phyloP scores from a whole-genome alignment of 2,888 invertebrate species.

The Philaethria dido region DNA sequence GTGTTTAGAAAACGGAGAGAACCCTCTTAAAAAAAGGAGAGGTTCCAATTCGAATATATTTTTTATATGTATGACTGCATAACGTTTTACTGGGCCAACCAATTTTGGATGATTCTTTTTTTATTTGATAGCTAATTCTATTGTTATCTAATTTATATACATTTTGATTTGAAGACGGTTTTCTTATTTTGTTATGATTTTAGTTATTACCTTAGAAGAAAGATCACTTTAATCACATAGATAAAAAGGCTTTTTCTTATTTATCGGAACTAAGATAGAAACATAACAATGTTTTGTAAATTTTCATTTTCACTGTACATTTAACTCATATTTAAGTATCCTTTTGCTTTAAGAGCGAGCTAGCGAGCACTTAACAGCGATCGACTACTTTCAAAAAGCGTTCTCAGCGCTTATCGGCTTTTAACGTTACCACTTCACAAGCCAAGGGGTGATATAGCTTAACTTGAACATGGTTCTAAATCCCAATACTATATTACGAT shows the following conservation, averaged over 20 bases:
- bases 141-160: too few relatives aligned
- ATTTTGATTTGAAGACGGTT: too few relatives aligned
- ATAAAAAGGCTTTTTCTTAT: background rate
- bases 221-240: background rate
- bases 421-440: slow-evolving; percentile 55
- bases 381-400: slow-evolving; percentile 66
- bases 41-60: too few relatives aligned
- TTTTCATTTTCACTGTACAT: slow-evolving; percentile 25
- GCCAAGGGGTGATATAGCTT: slow-evolving; percentile 36
- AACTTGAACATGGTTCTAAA: slow-evolving; percentile 31
- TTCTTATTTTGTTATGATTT: too few relatives aligned
- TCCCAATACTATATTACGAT: slow-evolving; percentile 20
- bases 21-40: too few relatives aligned
- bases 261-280: too few relatives aligned
- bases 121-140: too few relatives aligned
- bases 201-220: too few relatives aligned
- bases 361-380: slow-evolving; percentile 60
- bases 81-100: too few relatives aligned
- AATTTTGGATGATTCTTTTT: too few relatives aligned
- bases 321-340: slow-evolving; percentile 47
- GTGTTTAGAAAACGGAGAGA: too few relatives aligned
- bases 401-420: slow-evolving; percentile 72
- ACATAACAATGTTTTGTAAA: background rate
- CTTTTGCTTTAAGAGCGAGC: slow-evolving; percentile 47
- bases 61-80: too few relatives aligned